Base-by-base conservation (phyloP, 2,113 vertebrate species). In the Pungitius pungitius region DNA sequence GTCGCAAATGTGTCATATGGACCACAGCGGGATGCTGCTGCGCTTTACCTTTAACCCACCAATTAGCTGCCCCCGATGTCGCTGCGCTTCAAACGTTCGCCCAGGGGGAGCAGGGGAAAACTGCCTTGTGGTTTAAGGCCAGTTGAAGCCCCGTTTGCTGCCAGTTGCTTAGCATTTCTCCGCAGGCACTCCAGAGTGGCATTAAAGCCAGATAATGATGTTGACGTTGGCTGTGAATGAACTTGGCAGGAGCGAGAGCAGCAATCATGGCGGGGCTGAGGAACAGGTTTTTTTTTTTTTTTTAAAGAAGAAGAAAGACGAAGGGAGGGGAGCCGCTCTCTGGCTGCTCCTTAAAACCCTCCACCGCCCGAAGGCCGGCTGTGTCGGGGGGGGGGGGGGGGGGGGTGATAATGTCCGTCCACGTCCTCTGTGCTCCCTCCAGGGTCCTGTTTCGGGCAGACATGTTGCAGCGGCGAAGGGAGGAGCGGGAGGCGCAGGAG, bases 371-470 rank as follows among this genome's bases (percentile, higher is more conserved):
- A 26, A 80, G 88, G 78, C 73, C 42, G 47, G 75, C 78, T 81
- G 77, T 61, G 83, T 83, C n/a, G n/a, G n/a, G n/a, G n/a, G n/a
- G n/a, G n/a, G n/a, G n/a, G n/a, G n/a, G n/a, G n/a, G n/a, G n/a
- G n/a, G n/a, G n/a, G n/a, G n/a, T n/a, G n/a, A n/a, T n/a, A n/a
- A n/a, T n/a, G n/a, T n/a, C n/a, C n/a, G 71, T 87, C 68, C 66
- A 57, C 78, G 57, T 42, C 49, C 66, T 69, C 35, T 78, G 43
- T 72, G 49, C 64, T 81, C 51, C 85, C 76, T 73, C 56, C 85
- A 99, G 97, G 90, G 95, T 97, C 45, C 89, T 70, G 85, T 93
- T 96, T 51, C 94, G 97, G 39, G 92, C 90, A 4, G 92, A 90
- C 0, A 3, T 94, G 27, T 67, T 95, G 69, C 91, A 93, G 80